Evolutionary conservation across 2,113 vertebrate genomes (phyloP).

Genomic region (Sigmodon hispidus): DNA sequence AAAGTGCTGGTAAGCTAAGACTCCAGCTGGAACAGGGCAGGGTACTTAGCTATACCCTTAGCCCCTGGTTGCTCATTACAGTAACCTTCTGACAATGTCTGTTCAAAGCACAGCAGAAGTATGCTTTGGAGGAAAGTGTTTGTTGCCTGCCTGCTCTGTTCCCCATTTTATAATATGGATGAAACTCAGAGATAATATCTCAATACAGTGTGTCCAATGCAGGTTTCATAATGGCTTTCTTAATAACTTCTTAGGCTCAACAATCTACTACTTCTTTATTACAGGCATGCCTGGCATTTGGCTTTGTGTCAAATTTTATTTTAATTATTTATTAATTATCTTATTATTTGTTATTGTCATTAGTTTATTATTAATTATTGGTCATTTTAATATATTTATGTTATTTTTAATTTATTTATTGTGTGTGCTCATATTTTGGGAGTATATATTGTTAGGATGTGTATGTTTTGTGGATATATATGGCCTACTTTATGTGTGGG

Average conservation of each 20-base stretch:
- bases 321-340: too few relatives aligned
- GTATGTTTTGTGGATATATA: not conserved
- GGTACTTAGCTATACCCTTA: not conserved
- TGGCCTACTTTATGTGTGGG: not conserved
- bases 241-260: not conserved
- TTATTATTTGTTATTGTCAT: too few relatives aligned
- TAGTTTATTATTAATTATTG: too few relatives aligned
- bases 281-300: not conserved
- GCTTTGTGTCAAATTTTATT: not conserved
- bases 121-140: constrained; percentile 7
- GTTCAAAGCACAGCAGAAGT: not conserved
- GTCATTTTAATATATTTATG: not conserved
- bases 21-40: not conserved
- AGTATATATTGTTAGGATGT: too few relatives aligned
- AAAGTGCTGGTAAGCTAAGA: not conserved
- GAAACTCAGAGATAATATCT: not conserved
- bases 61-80: not conserved
- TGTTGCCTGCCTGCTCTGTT: not conserved
- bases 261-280: not conserved
- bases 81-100: not conserved
- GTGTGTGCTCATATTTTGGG: too few relatives aligned
- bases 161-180: constrained; percentile 12
- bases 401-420: not conserved
- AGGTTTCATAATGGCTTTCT: constrained; percentile 21
- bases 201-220: constrained; percentile 1